phyloP scores from a whole-genome alignment of 92 coral and sea anemone species.

The Parazoanthus atlanticus region DNA sequence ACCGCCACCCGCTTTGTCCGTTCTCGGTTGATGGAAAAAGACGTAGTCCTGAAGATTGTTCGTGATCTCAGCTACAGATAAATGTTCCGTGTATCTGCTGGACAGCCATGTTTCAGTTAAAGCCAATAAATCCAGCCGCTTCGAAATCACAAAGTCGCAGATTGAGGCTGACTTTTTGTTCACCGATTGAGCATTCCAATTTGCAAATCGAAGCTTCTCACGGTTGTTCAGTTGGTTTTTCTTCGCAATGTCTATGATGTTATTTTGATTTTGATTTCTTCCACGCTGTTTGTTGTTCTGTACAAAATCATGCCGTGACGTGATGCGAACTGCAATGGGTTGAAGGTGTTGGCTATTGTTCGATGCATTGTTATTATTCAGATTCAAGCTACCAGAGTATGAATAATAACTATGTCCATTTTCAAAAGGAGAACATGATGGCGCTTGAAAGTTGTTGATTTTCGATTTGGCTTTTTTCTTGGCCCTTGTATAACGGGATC shows the following conservation, averaged over 20 bases:
- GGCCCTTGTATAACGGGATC: not conserved
- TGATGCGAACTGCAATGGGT: slow-evolving; percentile 17
- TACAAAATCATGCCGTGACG: slow-evolving; percentile 11
- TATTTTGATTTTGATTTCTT: slow-evolving; percentile 6
- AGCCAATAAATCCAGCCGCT: slow-evolving; percentile 6
- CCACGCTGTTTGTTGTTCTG: slow-evolving; percentile 20
- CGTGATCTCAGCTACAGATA: slow-evolving; percentile 31
- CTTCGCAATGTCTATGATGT: slow-evolving; percentile 4
- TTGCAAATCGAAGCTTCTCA: slow-evolving; percentile 22
- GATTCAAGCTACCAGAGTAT: slow-evolving; percentile 15
- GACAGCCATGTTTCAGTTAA: slow-evolving; percentile 28
- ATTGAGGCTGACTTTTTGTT: not conserved
- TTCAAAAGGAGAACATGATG: slow-evolving; percentile 15
- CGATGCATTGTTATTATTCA: slow-evolving; percentile 10
- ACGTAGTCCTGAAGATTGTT: slow-evolving; percentile 40
- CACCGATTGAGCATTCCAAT: slow-evolving; percentile 13
- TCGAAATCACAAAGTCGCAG: not conserved
- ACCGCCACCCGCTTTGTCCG: slow-evolving; percentile 42
- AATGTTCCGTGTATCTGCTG: slow-evolving; percentile 6
- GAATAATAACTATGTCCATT: slow-evolving; percentile 8
- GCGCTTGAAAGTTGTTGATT: not conserved
- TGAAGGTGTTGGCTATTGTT: slow-evolving; percentile 18
- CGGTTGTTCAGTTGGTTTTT: slow-evolving; percentile 6
- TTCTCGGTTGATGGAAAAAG: slow-evolving; percentile 44
- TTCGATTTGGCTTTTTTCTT: slow-evolving; percentile 1